Base-by-base conservation (phyloP, 2,113 vertebrate species). In the Circaetus cinerascens region DNA sequence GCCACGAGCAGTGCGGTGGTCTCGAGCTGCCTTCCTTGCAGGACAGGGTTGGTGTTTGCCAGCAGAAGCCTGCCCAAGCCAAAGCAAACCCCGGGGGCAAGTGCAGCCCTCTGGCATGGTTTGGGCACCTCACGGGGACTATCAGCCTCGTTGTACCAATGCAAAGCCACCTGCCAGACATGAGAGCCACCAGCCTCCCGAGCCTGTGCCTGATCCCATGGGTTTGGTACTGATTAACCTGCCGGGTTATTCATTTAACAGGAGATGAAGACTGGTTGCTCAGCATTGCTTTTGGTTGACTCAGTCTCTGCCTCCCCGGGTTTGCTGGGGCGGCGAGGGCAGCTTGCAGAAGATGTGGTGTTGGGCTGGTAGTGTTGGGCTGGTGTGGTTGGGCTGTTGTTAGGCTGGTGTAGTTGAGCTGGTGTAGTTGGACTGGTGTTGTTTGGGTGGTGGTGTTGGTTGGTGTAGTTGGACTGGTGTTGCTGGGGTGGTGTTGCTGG, bases 1-100 rank as follows among this genome's bases (percentile, higher is more conserved):
- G 41, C 63, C 19, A 0, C 0, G 19, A 25, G 45, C 36, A 6
- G 14, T 1, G n/a, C 0, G 5, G n/a, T 34, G 15, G 0, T 11
- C 69, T 43, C 1, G 0, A 74, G 82, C 45, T 19, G 14, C 59
- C 26, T 32, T 15, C 23, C 43, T 13, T 15, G 11, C 10, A 27
- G 59, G 23, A 9, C 57, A 26, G 30, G 7, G 5, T 2, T 68
- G 86, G 27, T 19, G n/a, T 41, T 71, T 18, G 32, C n/a, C 53
- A 43, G n/a, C 56, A 79, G 71, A 40, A 51, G 12, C 45, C 43
- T 43, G 41, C 63, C 51, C 48, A 36, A 26, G 45, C 26, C 43
- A 50, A 7, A 63, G 48, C 5, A 13, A 63, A 10, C 8, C 27
- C 50, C 0, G 2, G 43, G 68, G 67, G 15, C 1, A 5, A 1